A percentile compares a stretch with the other conserved stretches of the same genome.
These are phyloP conservation scores for Chlorodrepanis virens DNA, from an alignment of 2,113 vertebrate genomes.

Conservation along the genomic window DNA sequence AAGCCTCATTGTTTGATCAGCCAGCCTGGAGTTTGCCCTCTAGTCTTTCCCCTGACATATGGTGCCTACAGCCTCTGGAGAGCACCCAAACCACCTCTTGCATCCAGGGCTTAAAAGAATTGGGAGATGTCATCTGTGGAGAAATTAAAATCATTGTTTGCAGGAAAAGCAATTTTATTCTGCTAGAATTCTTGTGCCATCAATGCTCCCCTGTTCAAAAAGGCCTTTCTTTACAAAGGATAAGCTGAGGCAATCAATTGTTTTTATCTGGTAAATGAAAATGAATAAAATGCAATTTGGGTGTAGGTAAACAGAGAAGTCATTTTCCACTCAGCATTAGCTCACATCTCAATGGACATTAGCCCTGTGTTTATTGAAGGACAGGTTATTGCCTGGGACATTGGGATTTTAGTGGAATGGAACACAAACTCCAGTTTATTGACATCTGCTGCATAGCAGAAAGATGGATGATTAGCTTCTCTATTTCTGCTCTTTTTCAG, in stretches of 20 bases:
- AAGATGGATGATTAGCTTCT: slow-evolving; percentile 34
- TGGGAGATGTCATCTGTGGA: background rate
- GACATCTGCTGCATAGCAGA: slow-evolving; percentile 28
- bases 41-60: background rate
- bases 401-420: slow-evolving; percentile 50
- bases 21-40: background rate
- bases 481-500: background rate
- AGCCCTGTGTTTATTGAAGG: slow-evolving; percentile 42
- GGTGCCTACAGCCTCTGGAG: background rate
- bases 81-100: background rate
- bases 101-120: background rate
- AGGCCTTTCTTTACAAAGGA: background rate
- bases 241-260: slow-evolving; percentile 3
- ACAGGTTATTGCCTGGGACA: slow-evolving; percentile 47
- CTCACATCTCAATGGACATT: slow-evolving; percentile 30
- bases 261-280: slow-evolving; percentile 38
- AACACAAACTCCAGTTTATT: slow-evolving; percentile 55
- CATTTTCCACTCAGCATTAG: slow-evolving; percentile 25
- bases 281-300: slow-evolving; percentile 26
- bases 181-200: background rate
- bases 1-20: slow-evolving; percentile 5
- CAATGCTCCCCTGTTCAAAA: background rate
- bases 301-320: slow-evolving; percentile 32
- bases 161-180: background rate
- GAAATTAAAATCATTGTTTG: background rate